Conservation (phyloP, 2,113 vertebrate genomes). For the Cisticola juncidis region DNA sequence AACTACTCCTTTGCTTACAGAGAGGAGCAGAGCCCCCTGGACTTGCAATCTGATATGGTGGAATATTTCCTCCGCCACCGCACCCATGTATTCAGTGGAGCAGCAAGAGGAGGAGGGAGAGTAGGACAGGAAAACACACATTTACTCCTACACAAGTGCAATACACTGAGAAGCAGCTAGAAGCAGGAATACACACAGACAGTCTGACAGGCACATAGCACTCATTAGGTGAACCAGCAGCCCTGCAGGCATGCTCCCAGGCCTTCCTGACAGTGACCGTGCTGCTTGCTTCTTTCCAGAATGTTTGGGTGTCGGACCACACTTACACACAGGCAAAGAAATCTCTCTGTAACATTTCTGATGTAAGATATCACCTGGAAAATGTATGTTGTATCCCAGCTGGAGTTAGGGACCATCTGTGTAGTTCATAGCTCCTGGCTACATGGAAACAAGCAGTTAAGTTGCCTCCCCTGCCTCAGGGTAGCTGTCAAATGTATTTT, state of each 20-base stretch:
- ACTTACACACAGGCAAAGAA: not conserved
- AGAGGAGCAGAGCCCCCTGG: too few species aligned
- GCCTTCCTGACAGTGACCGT: not conserved
- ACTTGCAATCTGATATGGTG: not conserved
- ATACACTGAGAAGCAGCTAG: not conserved
- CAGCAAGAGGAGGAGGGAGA: not conserved
- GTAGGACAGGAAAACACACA: not conserved
- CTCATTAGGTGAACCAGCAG: not conserved
- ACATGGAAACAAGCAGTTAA: not conserved
- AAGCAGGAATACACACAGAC: not conserved
- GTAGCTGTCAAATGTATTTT: not conserved
- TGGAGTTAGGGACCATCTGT: not conserved
- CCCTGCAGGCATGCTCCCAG: not conserved
- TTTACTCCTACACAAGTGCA: not conserved
- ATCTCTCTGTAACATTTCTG: not conserved
- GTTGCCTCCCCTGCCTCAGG: not conserved
- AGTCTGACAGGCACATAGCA: not conserved
- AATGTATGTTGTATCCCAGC: not conserved
- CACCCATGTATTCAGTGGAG: not conserved
- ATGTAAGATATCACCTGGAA: not conserved
- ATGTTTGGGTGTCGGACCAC: not conserved
- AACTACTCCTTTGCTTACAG: not conserved
- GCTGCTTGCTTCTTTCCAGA: not conserved
- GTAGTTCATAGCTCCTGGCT: not conserved
- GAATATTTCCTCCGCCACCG: not conserved